Conservation (phyloP, 2,113 vertebrate genomes). For the Phalacrocorax pelagicus region DNA sequence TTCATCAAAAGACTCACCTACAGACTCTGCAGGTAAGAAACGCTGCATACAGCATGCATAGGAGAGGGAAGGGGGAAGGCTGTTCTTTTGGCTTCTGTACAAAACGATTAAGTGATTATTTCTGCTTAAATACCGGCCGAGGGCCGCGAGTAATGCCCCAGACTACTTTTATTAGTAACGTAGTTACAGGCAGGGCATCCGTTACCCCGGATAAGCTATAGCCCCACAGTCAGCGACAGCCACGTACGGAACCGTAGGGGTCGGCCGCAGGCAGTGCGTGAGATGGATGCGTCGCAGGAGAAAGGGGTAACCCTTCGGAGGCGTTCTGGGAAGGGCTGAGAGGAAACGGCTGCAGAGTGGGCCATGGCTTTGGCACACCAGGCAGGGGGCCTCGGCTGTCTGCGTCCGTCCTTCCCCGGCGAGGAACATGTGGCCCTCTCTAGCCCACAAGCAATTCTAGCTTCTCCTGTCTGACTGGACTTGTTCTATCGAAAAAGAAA, state of each 20-base stretch:
- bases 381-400: background rate
- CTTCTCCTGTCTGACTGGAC: background rate
- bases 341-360: background rate
- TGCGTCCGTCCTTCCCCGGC: too few species aligned
- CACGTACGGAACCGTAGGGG: rapidly evolving
- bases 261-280: background rate
- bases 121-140: background rate
- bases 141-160: background rate
- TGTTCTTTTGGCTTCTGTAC: background rate
- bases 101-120: background rate
- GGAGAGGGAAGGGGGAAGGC: too few species aligned
- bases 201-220: background rate
- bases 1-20: constrained; percentile 69
- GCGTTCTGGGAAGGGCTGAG: background rate
- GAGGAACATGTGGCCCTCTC: background rate
- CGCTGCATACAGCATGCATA: too few species aligned
- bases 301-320: background rate
- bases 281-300: background rate
- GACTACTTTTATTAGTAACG: background rate
- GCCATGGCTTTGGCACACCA: background rate
- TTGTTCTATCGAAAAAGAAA: background rate
- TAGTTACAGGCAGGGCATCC: background rate
- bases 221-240: background rate
- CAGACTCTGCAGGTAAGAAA: constrained; percentile 73
- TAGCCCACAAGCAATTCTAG: background rate